These are phyloP conservation scores for Pollenia angustigena DNA, from an alignment of 2,888 invertebrate genomes.

Conservation along the genomic window DNA sequence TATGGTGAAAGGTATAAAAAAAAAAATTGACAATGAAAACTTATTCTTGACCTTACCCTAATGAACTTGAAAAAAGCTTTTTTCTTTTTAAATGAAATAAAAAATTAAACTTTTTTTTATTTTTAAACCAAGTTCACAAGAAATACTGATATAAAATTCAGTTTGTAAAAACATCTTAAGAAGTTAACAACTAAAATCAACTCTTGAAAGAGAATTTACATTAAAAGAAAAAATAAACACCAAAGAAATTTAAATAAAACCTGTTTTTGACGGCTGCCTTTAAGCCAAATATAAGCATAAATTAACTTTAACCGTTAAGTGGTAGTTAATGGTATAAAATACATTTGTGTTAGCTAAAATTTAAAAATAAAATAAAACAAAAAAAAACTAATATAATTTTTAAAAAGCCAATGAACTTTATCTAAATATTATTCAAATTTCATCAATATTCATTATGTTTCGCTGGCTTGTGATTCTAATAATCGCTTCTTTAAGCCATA, in stretches of 20 bases:
- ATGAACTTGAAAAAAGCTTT: conserved; percentile 44
- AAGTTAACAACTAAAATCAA: conserved; percentile 51
- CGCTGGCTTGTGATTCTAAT: conserved; percentile 33
- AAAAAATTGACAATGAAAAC: background rate
- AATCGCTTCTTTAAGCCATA: background rate
- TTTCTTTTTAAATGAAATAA: background rate
- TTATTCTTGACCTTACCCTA: conserved; percentile 44
- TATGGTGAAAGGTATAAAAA: background rate
- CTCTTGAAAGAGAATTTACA: conserved; percentile 15
- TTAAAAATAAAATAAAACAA: background rate
- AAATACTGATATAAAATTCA: conserved; percentile 44
- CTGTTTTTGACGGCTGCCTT: too few species aligned
- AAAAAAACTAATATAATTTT: background rate
- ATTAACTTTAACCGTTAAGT: too few species aligned
- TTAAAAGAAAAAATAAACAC: conserved; percentile 7
- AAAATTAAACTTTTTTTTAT: background rate
- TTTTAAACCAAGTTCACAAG: conserved; percentile 6
- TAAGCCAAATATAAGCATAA: too few species aligned
- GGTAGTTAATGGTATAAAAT: too few species aligned
- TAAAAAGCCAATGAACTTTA: conserved; percentile 75
- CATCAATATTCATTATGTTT: conserved; percentile 31
- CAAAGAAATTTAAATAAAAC: background rate
- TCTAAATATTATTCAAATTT: conserved; percentile 7
- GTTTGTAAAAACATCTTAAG: conserved; percentile 56
- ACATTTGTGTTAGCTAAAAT: too few species aligned